Conservation (phyloP, 1,140 invertebrate genomes). For the Chymomyza costata region DNA sequence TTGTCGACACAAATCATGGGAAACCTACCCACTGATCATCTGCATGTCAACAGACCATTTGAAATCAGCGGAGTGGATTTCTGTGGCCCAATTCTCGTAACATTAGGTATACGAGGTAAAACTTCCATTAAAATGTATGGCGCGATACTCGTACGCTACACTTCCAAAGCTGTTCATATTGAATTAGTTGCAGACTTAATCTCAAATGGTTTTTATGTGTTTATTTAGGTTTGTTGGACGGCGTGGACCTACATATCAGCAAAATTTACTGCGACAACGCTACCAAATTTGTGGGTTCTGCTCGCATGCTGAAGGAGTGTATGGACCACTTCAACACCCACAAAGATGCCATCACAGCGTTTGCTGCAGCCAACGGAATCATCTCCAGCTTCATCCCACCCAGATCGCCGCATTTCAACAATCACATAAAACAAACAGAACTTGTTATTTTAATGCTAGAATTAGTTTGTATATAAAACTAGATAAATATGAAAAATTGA, state of each 20-base stretch:
- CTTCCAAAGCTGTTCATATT: constrained; percentile 53
- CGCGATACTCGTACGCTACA: constrained; percentile 33
- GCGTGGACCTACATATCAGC: constrained; percentile 16
- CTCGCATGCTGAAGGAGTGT: constrained; percentile 15
- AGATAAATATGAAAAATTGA: too few relatives aligned
- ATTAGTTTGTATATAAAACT: too few relatives aligned
- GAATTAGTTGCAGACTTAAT: constrained; percentile 42
- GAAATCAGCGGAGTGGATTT: constrained; percentile 16
- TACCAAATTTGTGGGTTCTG: constrained; percentile 61
- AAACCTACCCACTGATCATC: constrained; percentile 6
- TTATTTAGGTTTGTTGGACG: constrained; percentile 33
- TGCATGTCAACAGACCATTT: constrained; percentile 8
- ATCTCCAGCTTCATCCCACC: constrained; percentile 17
- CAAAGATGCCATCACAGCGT: not conserved
- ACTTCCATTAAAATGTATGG: constrained; percentile 20
- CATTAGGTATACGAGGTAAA: constrained; percentile 10
- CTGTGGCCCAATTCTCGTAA: constrained; percentile 5
- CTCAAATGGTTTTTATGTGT: constrained; percentile 24
- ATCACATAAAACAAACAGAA: too few relatives aligned
- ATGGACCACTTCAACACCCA: not conserved
- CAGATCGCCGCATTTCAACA: constrained; percentile 17
- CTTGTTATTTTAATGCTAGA: too few relatives aligned
- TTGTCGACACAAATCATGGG: constrained; percentile 8
- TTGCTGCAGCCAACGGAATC: not conserved
- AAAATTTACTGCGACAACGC: constrained; percentile 56